These are phyloP conservation scores for Tenthredo amoena DNA, from an alignment of 2,888 invertebrate genomes.

Conservation along the genomic window DNA sequence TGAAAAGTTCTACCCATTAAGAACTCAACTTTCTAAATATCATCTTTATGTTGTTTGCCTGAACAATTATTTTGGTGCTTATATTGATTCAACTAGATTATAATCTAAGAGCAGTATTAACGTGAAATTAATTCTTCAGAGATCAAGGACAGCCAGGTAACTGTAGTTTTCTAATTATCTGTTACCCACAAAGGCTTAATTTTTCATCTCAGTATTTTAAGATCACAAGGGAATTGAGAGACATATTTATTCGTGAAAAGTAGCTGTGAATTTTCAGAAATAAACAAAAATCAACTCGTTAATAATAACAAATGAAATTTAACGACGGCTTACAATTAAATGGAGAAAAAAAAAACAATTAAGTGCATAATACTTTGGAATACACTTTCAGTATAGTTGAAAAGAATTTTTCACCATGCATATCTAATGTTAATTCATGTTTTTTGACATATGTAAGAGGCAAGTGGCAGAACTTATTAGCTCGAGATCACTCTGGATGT, in stretches of 20 bases:
- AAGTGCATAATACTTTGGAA: background rate
- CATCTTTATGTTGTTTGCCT: background rate
- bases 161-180: background rate
- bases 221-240: background rate
- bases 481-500: background rate
- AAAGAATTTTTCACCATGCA: background rate
- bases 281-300: background rate
- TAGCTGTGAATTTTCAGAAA: background rate
- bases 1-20: background rate
- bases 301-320: background rate
- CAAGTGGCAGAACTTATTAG: background rate
- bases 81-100: background rate
- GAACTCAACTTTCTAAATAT: background rate
- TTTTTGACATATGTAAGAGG: background rate
- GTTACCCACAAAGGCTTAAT: background rate
- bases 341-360: background rate
- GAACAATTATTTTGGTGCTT: background rate
- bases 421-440: background rate
- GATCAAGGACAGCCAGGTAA: background rate
- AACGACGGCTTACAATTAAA: background rate
- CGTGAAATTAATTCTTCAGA: background rate
- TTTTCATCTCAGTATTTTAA: background rate
- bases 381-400: background rate
- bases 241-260: background rate
- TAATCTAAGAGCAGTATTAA: background rate